phyloP scores from a whole-genome alignment of 2,113 vertebrate species.

The Xyrauchen texanus region DNA sequence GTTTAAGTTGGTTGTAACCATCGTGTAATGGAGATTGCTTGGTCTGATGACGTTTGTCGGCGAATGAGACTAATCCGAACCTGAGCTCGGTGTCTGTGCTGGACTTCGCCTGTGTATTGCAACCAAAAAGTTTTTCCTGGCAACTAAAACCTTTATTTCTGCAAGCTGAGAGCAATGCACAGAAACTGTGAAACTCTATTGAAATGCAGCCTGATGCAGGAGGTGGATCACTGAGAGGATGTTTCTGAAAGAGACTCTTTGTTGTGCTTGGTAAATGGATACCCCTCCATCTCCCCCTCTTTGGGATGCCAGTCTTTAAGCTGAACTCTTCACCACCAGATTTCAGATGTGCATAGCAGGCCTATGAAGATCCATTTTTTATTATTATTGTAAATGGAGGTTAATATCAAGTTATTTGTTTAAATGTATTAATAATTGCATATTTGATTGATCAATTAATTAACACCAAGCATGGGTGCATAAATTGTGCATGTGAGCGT shows the following conservation, averaged over 20 bases:
- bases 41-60: not conserved
- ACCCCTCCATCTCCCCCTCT: slow-evolving; percentile 20
- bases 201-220: slow-evolving; percentile 50
- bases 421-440: not conserved
- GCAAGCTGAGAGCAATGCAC: slow-evolving; percentile 12
- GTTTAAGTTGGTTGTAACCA: too few relatives aligned
- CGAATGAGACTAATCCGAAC: not conserved
- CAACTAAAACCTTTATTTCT: not conserved
- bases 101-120: too few relatives aligned
- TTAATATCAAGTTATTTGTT: not conserved
- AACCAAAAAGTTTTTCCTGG: not conserved
- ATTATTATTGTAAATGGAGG: not conserved
- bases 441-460: not conserved
- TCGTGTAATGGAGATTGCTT: not conserved
- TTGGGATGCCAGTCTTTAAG: slow-evolving; percentile 24
- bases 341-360: not conserved
- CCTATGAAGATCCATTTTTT: not conserved
- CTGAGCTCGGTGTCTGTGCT: not conserved
- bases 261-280: slow-evolving; percentile 64
- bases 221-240: slow-evolving; percentile 40
- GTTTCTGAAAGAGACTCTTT: slow-evolving; percentile 69
- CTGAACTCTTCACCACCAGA: slow-evolving; percentile 9
- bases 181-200: slow-evolving; percentile 37
- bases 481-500: not conserved
- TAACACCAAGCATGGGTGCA: not conserved